Conservation (phyloP, 2,888 invertebrate genomes). For the Brachynemurus nebulosus region DNA sequence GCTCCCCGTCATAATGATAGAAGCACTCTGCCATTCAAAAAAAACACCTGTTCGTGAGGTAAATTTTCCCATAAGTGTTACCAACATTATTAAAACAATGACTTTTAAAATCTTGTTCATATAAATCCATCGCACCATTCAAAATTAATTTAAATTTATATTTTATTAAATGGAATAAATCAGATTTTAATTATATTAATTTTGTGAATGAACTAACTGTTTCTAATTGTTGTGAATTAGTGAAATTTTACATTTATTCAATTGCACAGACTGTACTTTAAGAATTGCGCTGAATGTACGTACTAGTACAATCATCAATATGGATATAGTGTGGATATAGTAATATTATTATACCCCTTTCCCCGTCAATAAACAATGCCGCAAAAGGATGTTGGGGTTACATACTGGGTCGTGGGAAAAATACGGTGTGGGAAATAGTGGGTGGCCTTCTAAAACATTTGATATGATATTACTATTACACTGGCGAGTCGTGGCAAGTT, state of each 20-base stretch:
- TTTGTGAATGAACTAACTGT: too few species aligned
- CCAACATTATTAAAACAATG: constrained; percentile 34
- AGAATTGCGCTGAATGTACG: not conserved
- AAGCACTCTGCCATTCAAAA: constrained; percentile 30
- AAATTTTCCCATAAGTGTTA: constrained; percentile 54
- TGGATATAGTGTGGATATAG: not conserved
- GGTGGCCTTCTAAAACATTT: constrained; percentile 54
- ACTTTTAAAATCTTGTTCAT: too few species aligned
- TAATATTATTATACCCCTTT: constrained; percentile 3
- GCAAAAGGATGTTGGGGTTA: constrained; percentile 61
- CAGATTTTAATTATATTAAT: too few species aligned
- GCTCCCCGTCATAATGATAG: constrained; percentile 22
- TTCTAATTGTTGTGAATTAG: not conserved
- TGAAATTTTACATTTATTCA: too few species aligned
- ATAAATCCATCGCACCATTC: too few species aligned
- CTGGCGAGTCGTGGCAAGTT: constrained; percentile 1
- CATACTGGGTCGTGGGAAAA: constrained; percentile 65
- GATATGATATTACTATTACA: constrained; percentile 22
- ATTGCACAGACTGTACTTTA: constrained; percentile 2
- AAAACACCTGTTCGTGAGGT: constrained; percentile 64
- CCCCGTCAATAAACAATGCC: constrained; percentile 11
- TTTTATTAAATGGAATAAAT: too few species aligned
- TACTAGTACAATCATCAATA: not conserved
- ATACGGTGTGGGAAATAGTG: constrained; percentile 70
- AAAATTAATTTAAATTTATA: too few species aligned